phyloP scores from a whole-genome alignment of 1,140 invertebrate species.

The Brachionus koreanus region DNA sequence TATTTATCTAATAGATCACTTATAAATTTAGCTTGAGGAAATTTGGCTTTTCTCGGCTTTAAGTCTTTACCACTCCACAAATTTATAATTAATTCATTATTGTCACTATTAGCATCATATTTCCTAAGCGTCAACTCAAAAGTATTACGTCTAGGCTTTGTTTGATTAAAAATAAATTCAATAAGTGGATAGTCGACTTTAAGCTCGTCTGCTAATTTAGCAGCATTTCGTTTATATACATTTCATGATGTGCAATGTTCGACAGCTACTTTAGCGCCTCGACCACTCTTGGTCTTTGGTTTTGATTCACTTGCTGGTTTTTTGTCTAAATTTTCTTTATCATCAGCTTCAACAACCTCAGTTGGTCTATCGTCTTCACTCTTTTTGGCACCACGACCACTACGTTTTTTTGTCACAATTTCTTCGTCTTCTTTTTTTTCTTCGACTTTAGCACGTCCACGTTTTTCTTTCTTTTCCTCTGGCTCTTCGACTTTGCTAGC shows the following conservation, averaged over 20 bases:
- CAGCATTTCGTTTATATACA: not conserved
- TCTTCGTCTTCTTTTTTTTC: constrained; percentile 4
- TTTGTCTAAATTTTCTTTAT: constrained; percentile 9
- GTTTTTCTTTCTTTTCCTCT: not conserved
- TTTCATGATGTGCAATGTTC: constrained; percentile 25
- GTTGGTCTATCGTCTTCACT: not conserved
- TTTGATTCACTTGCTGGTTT: not conserved
- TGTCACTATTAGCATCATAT: not conserved
- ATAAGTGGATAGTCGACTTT: constrained; percentile 13
- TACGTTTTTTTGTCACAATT: not conserved
- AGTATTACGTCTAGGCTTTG: not conserved
- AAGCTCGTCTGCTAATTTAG: not conserved
- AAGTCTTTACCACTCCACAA: constrained; percentile 28
- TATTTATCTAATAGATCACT: constrained; percentile 19
- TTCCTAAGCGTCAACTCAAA: constrained; percentile 4
- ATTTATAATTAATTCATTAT: not conserved
- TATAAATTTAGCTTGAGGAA: not conserved
- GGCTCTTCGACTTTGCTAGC: not conserved
- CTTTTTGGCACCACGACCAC: not conserved
- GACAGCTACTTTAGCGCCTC: not conserved
- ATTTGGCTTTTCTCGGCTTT: constrained; percentile 21
- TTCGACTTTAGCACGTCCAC: not conserved
- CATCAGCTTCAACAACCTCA: not conserved
- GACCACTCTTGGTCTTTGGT: not conserved
- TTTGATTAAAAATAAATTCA: constrained; percentile 14